These are phyloP conservation scores for Sebastes iracundus DNA, from an alignment of 2,797 vertebrate species.

Conservation along the genomic window DNA sequence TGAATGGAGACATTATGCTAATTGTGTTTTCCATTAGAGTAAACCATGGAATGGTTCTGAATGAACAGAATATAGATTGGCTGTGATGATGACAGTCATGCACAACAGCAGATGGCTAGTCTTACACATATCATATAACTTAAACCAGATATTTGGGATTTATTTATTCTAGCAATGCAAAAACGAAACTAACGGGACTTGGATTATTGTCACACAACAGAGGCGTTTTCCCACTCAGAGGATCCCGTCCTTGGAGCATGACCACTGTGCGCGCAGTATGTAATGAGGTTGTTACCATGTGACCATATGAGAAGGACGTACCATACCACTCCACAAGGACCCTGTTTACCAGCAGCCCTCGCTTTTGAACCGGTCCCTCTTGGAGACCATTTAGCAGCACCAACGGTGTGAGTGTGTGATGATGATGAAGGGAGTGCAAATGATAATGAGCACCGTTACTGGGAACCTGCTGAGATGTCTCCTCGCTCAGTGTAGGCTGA, in stretches of 20 bases:
- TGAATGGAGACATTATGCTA: conserved; percentile 9
- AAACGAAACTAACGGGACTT: background rate
- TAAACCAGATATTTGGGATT: background rate
- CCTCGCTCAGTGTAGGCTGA: background rate
- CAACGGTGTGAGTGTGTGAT: conserved; percentile 32
- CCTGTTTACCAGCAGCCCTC: conserved; percentile 13
- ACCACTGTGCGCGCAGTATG: background rate
- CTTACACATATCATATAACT: background rate
- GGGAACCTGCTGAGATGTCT: conserved; percentile 50
- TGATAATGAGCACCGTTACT: conserved; percentile 51
- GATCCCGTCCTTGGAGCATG: background rate
- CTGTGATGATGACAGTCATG: background rate
- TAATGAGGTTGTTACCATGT: background rate
- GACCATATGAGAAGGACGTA: background rate
- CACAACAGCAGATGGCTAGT: background rate
- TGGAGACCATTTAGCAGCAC: conserved; percentile 53
- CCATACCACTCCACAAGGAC: conserved; percentile 7
- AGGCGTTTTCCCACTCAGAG: background rate
- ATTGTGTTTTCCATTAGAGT: conserved; percentile 23
- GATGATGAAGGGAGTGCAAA: conserved; percentile 52
- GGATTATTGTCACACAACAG: background rate
- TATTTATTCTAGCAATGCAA: background rate
- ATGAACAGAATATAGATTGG: background rate
- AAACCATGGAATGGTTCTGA: background rate
- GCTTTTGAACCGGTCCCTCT: conserved; percentile 20